phyloP scores from a whole-genome alignment of 2,888 invertebrate species.

The Thera britannica region DNA sequence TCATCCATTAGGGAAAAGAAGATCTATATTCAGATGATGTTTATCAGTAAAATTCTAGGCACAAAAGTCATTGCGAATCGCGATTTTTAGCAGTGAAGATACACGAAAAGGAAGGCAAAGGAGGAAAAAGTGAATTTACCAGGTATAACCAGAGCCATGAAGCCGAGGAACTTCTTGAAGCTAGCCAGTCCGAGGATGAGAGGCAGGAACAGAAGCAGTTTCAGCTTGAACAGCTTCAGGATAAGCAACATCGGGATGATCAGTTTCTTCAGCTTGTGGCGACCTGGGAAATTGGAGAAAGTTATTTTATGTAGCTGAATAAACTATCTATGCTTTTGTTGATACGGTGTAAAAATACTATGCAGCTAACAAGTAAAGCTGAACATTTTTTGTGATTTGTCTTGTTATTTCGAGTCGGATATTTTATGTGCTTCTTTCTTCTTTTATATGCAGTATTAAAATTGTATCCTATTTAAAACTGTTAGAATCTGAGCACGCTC shows the following conservation, averaged over 20 bases:
- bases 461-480: no score
- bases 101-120: background rate
- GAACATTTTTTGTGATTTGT: no score
- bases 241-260: constrained; percentile 93
- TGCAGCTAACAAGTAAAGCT: no score
- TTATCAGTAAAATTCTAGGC: no score
- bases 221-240: constrained; percentile 93
- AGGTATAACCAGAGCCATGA: constrained; percentile 91
- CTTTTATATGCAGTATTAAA: no score
- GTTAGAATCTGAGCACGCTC: no score
- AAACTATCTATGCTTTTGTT: no score
- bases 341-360: no score
- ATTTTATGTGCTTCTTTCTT: no score
- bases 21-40: no score
- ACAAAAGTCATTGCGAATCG: background rate
- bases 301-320: background rate
- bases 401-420: no score
- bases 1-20: no score
- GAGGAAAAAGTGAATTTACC: constrained; percentile 56
- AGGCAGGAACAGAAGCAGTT: constrained; percentile 91
- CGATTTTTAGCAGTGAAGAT: background rate
- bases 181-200: constrained; percentile 93
- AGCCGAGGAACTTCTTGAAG: constrained; percentile 92
- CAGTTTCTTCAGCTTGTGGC: constrained; percentile 92
- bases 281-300: constrained; percentile 78